Evolutionary conservation across 1,140 invertebrate species (phyloP), one percentile per base, ranked within the genome.

Genomic region (Frieseomelitta varia): DNA sequence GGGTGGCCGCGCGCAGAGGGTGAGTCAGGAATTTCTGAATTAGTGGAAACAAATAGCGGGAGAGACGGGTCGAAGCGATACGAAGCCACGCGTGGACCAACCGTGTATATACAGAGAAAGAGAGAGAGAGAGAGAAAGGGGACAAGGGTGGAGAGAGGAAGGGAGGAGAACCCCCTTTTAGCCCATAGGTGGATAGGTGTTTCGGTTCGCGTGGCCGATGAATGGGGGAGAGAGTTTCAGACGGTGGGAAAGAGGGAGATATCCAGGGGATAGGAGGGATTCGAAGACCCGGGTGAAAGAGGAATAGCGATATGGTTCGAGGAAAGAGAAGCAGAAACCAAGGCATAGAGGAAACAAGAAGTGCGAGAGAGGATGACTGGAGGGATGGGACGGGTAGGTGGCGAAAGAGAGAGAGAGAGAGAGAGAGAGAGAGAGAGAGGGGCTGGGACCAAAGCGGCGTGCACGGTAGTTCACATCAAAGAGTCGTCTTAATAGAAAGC

Each of bases 401-500:
- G n/a, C n/a, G n/a, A n/a, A n/a, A n/a, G n/a, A n/a, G 63, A 68
- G 73, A 39, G 39, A 39, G 39, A 39, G 39, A 47, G 39, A 47
- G 39, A 47, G 39, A 0, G 65, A 51, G 67, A 63, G 11, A 65
- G 63, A 19, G 17, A 47, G 67, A 21, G 79, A 71, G 73, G 75
- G 79, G 27, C 63, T 88, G 88, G 79, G 89, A 91, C 91, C 90
- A 94, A 93, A 94, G 91, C 92, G 93, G 85, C 92, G 93, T 71
- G 19, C 91, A 92, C 91, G 90, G 92, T 93, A 94, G 91, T 90
- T 93, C 91, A 94, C 94, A 94, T 94, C 94, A 95, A 94, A 95
- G 94, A 94, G 93, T 94, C 93, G 90, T 90, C 90, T 94, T 94
- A 94, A 95, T 94, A 94, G 93, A 94, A 94, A 94, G 94, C 94